A percentile compares a stretch with the other conserved stretches of the same genome.
These are phyloP conservation scores for Micrastur ruficollis DNA, from an alignment of 2,797 vertebrate species.

Conservation along the genomic window DNA sequence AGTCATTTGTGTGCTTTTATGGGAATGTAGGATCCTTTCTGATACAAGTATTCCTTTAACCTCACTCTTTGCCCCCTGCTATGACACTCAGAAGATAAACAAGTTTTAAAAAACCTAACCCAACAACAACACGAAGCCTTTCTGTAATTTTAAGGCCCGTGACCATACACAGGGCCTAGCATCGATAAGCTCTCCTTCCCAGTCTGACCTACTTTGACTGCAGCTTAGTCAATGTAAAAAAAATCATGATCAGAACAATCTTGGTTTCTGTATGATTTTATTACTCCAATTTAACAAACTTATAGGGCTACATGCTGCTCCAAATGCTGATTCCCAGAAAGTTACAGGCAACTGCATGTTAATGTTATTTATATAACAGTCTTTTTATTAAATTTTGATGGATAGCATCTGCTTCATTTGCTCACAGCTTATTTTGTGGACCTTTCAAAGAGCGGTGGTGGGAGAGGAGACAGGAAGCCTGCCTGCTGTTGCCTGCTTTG, in stretches of 20 bases:
- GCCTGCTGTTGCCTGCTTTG: not conserved
- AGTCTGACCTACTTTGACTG: not conserved
- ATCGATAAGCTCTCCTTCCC: not conserved
- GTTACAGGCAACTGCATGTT: not conserved
- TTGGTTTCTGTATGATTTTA: not conserved
- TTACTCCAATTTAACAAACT: not conserved
- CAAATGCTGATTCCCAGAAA: not conserved
- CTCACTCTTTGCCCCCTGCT: not conserved
- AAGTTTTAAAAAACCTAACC: not conserved
- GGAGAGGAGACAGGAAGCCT: not conserved
- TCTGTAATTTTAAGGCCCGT: not conserved
- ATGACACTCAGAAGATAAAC: not conserved
- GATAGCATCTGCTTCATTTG: constrained; percentile 50
- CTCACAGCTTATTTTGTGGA: not conserved
- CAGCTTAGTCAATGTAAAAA: not conserved
- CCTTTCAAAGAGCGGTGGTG: not conserved
- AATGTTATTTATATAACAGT: constrained; percentile 41
- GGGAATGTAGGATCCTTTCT: not conserved
- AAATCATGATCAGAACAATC: not conserved
- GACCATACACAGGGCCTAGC: not conserved
- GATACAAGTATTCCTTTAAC: not conserved
- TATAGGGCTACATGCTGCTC: not conserved
- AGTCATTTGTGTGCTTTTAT: not conserved
- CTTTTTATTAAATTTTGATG: constrained; percentile 65
- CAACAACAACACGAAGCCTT: not conserved